Evolutionary conservation across 2,888 invertebrate species (phyloP).

Genomic region (Stegophylla sp.): DNA sequence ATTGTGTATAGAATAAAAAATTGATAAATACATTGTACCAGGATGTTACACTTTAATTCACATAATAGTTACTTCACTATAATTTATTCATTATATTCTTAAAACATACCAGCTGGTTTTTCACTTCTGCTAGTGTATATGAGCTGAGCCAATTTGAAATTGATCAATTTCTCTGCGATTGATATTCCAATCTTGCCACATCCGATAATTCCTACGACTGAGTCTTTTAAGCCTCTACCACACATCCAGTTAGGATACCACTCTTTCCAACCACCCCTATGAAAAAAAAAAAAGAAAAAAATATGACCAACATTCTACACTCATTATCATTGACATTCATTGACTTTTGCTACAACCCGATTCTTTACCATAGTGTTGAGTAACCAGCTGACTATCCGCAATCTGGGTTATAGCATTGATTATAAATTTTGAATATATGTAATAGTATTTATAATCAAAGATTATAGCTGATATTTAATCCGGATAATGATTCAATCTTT

Average conservation of each 20-base stretch:
- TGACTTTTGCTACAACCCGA: too few species aligned
- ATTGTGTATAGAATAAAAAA: not conserved
- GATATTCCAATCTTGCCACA: slow-evolving; percentile 61
- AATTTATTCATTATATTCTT: not conserved
- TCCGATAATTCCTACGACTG: slow-evolving; percentile 61
- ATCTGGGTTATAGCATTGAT: too few species aligned
- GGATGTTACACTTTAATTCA: not conserved
- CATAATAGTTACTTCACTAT: not conserved
- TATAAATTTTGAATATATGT: too few species aligned
- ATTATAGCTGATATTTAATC: too few species aligned
- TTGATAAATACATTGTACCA: not conserved
- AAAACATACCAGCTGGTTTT: slow-evolving; percentile 59
- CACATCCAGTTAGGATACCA: slow-evolving; percentile 69
- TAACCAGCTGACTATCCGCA: too few species aligned
- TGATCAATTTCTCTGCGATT: slow-evolving; percentile 60
- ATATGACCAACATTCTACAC: too few species aligned
- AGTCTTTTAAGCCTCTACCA: slow-evolving; percentile 60
- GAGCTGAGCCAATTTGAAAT: slow-evolving; percentile 60
- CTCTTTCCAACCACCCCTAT: slow-evolving; percentile 82
- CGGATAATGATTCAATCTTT: too few species aligned
- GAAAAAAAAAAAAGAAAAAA: not conserved
- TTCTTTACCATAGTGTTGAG: too few species aligned
- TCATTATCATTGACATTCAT: not conserved
- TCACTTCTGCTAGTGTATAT: slow-evolving; percentile 60
- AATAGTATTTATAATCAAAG: not conserved